Evolutionary conservation across 2,888 invertebrate genomes (phyloP).

Genomic region (Philaethria dido): DNA sequence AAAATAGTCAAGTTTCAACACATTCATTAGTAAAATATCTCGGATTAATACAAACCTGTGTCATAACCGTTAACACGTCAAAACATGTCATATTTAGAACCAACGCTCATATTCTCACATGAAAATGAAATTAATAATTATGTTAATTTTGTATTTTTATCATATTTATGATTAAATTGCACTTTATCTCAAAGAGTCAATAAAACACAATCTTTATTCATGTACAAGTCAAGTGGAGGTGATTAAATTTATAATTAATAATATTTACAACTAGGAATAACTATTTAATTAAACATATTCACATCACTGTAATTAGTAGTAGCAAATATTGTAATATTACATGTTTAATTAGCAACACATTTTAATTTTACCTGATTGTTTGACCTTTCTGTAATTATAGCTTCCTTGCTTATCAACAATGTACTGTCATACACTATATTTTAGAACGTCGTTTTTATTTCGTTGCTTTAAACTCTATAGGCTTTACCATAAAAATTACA

Average conservation of each 20-base stretch:
- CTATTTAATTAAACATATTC: slow-evolving; percentile 37
- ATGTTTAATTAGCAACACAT: slow-evolving; percentile 28
- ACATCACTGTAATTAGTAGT: slow-evolving; percentile 34
- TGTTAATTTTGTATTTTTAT: slow-evolving; percentile 56
- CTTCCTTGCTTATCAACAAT: background rate
- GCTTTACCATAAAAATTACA: too few relatives aligned
- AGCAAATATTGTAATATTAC: slow-evolving; percentile 19
- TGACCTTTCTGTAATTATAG: slow-evolving; percentile 3
- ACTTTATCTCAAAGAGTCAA: slow-evolving; percentile 51
- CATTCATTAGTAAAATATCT: slow-evolving; percentile 49
- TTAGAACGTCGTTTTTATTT: background rate
- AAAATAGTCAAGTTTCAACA: slow-evolving; percentile 46
- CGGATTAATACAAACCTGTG: slow-evolving; percentile 44
- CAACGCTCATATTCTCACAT: slow-evolving; percentile 58
- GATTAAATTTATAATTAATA: slow-evolving; percentile 46
- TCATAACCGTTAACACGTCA: slow-evolving; percentile 57
- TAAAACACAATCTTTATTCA: slow-evolving; percentile 56
- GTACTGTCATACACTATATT: background rate
- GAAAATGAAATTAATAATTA: slow-evolving; percentile 56
- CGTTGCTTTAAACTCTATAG: background rate
- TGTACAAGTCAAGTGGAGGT: slow-evolving; percentile 50
- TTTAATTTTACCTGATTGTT: slow-evolving; percentile 21
- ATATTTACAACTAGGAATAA: slow-evolving; percentile 39
- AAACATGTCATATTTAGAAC: slow-evolving; percentile 59
- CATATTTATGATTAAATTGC: slow-evolving; percentile 50